Conservation (phyloP, 2,888 invertebrate genomes). For the Eupeodes luniger region DNA sequence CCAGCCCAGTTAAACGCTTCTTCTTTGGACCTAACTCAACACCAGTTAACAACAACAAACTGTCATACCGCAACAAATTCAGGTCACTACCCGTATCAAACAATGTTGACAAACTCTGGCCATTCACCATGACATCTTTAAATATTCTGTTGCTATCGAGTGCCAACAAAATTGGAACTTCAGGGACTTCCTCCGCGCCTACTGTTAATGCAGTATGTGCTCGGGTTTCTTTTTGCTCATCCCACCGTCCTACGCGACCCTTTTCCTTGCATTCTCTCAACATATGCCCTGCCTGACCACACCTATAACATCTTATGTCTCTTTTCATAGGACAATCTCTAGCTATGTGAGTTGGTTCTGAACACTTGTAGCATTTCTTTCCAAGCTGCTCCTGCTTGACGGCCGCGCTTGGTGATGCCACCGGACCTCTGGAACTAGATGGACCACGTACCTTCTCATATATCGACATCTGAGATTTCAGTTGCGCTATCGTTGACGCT, state of each 20-base stretch:
- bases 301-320: not conserved
- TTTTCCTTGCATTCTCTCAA: not conserved
- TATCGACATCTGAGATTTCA: too few species aligned
- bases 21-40: conserved; percentile 5
- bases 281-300: conserved; percentile 7
- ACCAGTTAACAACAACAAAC: conserved; percentile 19
- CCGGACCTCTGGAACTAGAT: too few species aligned
- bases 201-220: not conserved
- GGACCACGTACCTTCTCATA: too few species aligned
- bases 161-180: not conserved
- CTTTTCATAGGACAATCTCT: not conserved
- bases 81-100: too few species aligned
- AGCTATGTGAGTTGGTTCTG: too few species aligned
- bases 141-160: conserved; percentile 7
- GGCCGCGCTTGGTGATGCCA: too few species aligned
- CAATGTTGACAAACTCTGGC: too few species aligned
- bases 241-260: not conserved
- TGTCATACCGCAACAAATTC: conserved; percentile 52
- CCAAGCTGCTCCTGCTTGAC: too few species aligned
- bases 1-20: conserved; percentile 37
- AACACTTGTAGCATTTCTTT: too few species aligned
- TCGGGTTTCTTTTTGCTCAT: not conserved
- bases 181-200: not conserved
- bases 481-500: too few species aligned
- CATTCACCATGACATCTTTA: conserved; percentile 1